These are phyloP conservation scores for Lethocerus indicus DNA, from an alignment of 1,140 invertebrate genomes.

Conservation along the genomic window DNA sequence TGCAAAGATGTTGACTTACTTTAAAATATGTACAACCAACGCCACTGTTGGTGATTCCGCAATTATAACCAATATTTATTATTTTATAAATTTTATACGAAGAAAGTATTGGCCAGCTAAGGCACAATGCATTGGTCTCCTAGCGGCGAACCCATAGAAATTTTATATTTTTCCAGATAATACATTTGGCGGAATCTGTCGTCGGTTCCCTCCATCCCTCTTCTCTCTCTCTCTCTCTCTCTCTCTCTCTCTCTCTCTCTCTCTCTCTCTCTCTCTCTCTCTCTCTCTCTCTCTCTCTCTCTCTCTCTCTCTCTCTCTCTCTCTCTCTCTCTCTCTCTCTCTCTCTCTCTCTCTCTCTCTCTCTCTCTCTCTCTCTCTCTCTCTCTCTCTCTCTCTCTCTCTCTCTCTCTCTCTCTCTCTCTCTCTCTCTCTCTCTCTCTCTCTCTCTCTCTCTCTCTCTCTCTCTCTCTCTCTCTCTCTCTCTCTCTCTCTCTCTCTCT, in stretches of 20 bases:
- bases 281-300: neutral
- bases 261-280: conserved; percentile 2
- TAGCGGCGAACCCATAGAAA: no score
- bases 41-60: no score
- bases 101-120: no score
- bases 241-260: conserved; percentile 5
- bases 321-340: conserved; percentile 3
- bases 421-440: conserved; percentile 1
- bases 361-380: conserved; percentile 6
- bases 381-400: neutral
- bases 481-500: conserved; percentile 3
- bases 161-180: no score
- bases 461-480: conserved; percentile 4
- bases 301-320: conserved; percentile 3
- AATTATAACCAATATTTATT: no score
- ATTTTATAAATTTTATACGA: no score
- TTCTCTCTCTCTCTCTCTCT: neutral
- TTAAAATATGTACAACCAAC: no score
- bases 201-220: no score
- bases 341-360: neutral
- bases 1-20: no score
- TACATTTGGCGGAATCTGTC: no score
- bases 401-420: conserved; percentile 5
- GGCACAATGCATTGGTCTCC: no score
- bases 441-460: neutral